Evolutionary conservation across 2,113 vertebrate species (phyloP), one percentile per base, ranked within the genome.

Genomic region (Nettapus auritus): DNA sequence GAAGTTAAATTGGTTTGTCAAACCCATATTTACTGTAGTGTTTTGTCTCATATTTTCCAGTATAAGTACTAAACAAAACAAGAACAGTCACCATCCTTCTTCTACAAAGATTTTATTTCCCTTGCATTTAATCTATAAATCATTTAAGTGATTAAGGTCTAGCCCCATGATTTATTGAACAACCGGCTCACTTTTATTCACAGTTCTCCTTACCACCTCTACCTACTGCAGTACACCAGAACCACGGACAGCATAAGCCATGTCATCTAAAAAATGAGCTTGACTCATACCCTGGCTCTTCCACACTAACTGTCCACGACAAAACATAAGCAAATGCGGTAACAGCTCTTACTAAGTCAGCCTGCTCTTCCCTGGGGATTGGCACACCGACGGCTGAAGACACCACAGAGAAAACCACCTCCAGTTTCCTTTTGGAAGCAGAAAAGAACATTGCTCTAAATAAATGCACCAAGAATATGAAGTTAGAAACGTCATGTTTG

Each of bases 1-100:
- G 90, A 97, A 97, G 96, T 89, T 93, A 93, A 97, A 96, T 83
- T 93, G 93, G 74, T 63, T 98, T 96, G 95, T 44, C 83, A 29
- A 88, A 96, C 82, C 57, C 84, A 26, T 88, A 95, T 88, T 97
- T 95, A 70, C 44, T 69, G 71, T 74, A 94, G 69, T 52, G 50
- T 46, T 36, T 66, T 53, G 56, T 87, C 87, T 85, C 44, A 33
- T 48, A 34, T 48, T 95, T 95, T 86, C 70, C 59, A 80, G 87
- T 36, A 81, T 46, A 6, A 89, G 34, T 81, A 59, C 71, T 67
- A 88, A 95, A 46, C 31, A 66, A 69, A 89, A 64, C 62, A 11
- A 85, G 46, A 74, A 42, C 69, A 73, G 88, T 76, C 62, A 92
- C 63, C 71, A 90, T 28, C 17, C 10, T 5, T 50, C n/a, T 92